A percentile compares a stretch with the other conserved stretches of the same genome.
Evolutionary conservation across 2,113 vertebrate genomes (phyloP).

Genomic region (Caranx melampygus): DNA sequence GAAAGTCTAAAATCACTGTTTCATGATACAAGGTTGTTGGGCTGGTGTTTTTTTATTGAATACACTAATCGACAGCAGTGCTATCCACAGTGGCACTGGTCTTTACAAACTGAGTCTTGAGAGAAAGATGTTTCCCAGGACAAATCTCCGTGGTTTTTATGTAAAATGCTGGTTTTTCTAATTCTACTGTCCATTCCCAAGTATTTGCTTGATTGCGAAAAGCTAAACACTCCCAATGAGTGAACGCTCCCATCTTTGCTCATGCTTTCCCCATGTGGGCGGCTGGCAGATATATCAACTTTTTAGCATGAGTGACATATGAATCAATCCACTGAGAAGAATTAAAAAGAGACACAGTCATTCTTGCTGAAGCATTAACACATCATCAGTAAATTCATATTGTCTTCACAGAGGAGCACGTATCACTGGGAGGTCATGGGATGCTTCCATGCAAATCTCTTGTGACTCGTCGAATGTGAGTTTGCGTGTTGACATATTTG

Average conservation of each 20-base stretch:
- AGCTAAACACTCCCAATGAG: slow-evolving; percentile 5
- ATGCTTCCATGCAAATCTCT: slow-evolving; percentile 3
- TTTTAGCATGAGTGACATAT: slow-evolving; percentile 19
- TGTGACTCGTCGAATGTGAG: slow-evolving; percentile 10
- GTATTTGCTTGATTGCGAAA: not conserved
- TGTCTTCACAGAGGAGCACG: not conserved
- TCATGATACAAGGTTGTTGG: slow-evolving; percentile 2
- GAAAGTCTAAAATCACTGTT: slow-evolving; percentile 4
- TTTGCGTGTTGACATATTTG: slow-evolving; percentile 7
- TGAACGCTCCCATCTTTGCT: slow-evolving; percentile 14
- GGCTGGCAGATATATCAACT: slow-evolving; percentile 10
- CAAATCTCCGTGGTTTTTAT: slow-evolving; percentile 24
- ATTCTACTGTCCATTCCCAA: not conserved
- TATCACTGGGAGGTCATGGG: not conserved
- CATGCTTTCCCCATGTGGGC: slow-evolving; percentile 13
- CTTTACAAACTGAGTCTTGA: slow-evolving; percentile 38
- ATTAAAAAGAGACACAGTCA: not conserved
- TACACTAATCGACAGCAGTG: slow-evolving; percentile 25
- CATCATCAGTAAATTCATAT: not conserved
- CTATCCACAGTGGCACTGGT: slow-evolving; percentile 39
- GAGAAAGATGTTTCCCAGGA: slow-evolving; percentile 24
- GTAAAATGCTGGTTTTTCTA: slow-evolving; percentile 17
- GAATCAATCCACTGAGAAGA: not conserved
- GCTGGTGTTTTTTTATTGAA: slow-evolving; percentile 10
- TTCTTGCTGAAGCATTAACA: not conserved